Percentiles rank a stretch among this genome's conserved stretches.
Evolutionary conservation across 2,888 invertebrate species (phyloP).

Genomic region (Phrixothrix hirtus): DNA sequence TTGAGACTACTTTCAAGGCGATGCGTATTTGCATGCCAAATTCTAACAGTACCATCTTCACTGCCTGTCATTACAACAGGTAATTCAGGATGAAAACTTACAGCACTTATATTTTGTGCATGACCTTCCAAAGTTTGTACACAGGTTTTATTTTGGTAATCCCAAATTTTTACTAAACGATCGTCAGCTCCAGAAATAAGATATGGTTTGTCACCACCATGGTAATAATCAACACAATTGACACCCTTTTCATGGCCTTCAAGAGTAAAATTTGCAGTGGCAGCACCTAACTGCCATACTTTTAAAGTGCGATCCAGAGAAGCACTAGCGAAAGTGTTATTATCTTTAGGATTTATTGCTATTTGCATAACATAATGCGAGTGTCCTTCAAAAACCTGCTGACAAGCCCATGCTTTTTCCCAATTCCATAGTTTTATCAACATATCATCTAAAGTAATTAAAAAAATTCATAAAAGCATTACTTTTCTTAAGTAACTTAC

Average conservation of each 20-base stretch:
- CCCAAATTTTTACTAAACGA: conserved; percentile 97
- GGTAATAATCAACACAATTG: conserved; percentile 99
- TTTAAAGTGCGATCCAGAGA: conserved; percentile 97
- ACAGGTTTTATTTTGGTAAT: conserved; percentile 99
- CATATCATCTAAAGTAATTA: conserved; percentile 96
- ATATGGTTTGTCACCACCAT: conserved; percentile 98
- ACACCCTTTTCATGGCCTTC: conserved; percentile 99
- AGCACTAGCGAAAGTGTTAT: conserved; percentile 99
- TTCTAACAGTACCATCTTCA: conserved; percentile 95
- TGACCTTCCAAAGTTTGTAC: conserved; percentile 98
- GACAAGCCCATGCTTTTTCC: conserved; percentile 98
- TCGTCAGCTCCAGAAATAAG: conserved; percentile 99
- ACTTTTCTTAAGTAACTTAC: conserved; percentile 71
- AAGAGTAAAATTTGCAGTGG: conserved; percentile 95
- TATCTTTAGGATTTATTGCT: conserved; percentile 98
- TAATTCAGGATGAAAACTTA: conserved; percentile 97
- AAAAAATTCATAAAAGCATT: no score
- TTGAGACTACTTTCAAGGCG: conserved; percentile 94
- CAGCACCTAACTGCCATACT: conserved; percentile 97
- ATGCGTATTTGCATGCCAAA: conserved; percentile 99
- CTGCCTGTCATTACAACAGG: conserved; percentile 97
- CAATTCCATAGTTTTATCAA: conserved; percentile 99
- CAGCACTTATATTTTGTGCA: conserved; percentile 93
- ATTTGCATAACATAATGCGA: conserved; percentile 99
- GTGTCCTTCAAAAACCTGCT: conserved; percentile 98